phyloP scores from a whole-genome alignment of 2,797 vertebrate species.

The Microchirus variegatus region DNA sequence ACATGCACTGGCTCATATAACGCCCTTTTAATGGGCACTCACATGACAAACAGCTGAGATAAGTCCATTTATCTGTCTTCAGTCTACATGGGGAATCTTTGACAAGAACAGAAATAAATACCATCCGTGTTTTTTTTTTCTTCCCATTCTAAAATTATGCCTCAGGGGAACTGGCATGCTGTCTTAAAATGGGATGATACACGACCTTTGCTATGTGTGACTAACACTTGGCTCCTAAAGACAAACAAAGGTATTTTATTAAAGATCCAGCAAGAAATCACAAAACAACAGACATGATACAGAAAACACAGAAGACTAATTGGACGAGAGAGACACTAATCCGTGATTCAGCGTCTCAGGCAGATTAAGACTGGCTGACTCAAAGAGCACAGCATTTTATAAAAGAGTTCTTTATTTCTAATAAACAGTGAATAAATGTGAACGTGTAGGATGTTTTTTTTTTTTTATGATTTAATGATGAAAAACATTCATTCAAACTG shows the following conservation, averaged over 20 bases:
- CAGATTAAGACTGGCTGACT: conserved; percentile 22
- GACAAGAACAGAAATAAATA: conserved; percentile 58
- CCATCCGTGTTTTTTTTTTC: conserved; percentile 46
- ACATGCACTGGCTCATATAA: conserved; percentile 17
- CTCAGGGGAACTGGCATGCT: conserved; percentile 59
- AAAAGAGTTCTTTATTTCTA: conserved; percentile 85
- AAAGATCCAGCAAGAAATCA: conserved; percentile 57
- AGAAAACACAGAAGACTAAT: conserved; percentile 39
- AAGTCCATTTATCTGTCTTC: conserved; percentile 48
- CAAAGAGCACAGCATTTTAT: conserved; percentile 50
- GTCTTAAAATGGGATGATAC: conserved; percentile 61
- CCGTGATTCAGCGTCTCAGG: conserved; percentile 26
- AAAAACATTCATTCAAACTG: conserved; percentile 71
- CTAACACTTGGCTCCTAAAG: conserved; percentile 60
- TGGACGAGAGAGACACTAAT: conserved; percentile 44
- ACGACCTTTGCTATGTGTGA: conserved; percentile 64
- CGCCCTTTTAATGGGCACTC: conserved; percentile 32
- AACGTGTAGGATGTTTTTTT: conserved; percentile 60
- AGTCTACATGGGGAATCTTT: conserved; percentile 33
- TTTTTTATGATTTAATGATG: conserved; percentile 56
- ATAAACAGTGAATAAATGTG: conserved; percentile 75
- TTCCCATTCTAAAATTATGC: conserved; percentile 53
- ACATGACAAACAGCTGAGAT: conserved; percentile 18
- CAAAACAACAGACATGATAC: conserved; percentile 42
- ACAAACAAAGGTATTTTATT: conserved; percentile 70